Percentiles rank a stretch among this genome's conserved stretches.
Conservation (phyloP, 64 coral and sea anemone genomes). For the Stichodactyla mertensii region DNA sequence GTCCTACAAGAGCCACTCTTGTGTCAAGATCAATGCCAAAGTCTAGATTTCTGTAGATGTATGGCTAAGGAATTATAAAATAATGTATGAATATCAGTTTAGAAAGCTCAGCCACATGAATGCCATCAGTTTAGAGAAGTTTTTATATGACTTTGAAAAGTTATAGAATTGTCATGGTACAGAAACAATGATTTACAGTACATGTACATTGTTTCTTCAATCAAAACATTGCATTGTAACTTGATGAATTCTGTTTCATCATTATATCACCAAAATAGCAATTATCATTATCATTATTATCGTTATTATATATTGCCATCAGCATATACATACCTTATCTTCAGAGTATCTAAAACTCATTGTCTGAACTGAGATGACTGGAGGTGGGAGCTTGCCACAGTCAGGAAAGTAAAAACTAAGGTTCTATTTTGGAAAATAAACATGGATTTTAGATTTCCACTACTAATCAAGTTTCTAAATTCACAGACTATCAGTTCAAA, state of each 20-base stretch:
- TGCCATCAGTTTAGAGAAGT: too few species aligned
- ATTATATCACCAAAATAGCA: not conserved
- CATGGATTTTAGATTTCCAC: not conserved
- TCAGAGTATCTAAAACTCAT: slow-evolving; percentile 74
- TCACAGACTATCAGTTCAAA: not conserved
- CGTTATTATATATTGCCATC: not conserved
- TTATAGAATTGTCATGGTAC: too few species aligned
- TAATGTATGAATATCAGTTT: not conserved
- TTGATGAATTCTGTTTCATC: too few species aligned
- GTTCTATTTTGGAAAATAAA: slow-evolving; percentile 37
- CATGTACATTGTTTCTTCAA: too few species aligned
- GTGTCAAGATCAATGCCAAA: slow-evolving; percentile 97
- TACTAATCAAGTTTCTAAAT: too few species aligned
- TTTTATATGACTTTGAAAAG: too few species aligned
- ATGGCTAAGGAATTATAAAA: slow-evolving; percentile 45
- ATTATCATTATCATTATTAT: not conserved
- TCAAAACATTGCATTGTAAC: too few species aligned
- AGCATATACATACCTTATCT: slow-evolving; percentile 59
- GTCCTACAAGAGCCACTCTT: slow-evolving; percentile 88
- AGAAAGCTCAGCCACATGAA: not conserved
- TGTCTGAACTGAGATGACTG: slow-evolving; percentile 87
- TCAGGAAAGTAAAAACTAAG: slow-evolving; percentile 85
- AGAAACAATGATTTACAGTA: too few species aligned
- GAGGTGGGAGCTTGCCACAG: slow-evolving; percentile 89
- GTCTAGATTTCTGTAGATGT: slow-evolving; percentile 86